Evolutionary conservation across 1,140 invertebrate genomes (phyloP).

Genomic region (Metopolophium dirhodum): DNA sequence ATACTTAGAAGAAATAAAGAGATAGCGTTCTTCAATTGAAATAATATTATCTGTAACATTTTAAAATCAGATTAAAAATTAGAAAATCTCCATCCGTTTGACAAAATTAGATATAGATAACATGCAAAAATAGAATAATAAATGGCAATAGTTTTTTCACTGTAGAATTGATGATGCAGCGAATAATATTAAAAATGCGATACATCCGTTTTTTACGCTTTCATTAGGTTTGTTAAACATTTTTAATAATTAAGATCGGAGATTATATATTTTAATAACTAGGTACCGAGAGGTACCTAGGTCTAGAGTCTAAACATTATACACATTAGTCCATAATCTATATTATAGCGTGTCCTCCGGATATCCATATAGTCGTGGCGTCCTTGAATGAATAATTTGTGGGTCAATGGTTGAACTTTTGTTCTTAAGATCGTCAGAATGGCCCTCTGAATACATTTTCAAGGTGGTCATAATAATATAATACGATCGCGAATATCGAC

Average conservation of each 20-base stretch:
- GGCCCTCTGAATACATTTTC: not conserved
- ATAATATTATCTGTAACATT: not conserved
- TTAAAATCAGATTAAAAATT: not conserved
- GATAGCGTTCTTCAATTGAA: not conserved
- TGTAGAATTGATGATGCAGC: not conserved
- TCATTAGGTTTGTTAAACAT: not conserved
- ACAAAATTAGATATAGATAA: not conserved
- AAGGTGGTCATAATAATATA: not conserved
- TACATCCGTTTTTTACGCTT: slow-evolving; percentile 24
- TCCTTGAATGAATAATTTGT: slow-evolving; percentile 54
- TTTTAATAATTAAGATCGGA: not conserved
- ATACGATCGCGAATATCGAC: not conserved
- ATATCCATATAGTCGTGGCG: not conserved
- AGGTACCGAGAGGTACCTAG: not conserved
- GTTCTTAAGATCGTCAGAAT: slow-evolving; percentile 15
- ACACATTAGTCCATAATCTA: not conserved
- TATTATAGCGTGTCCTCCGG: slow-evolving; percentile 1
- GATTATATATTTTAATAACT: not conserved
- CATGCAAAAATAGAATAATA: not conserved
- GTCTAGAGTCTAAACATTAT: not conserved
- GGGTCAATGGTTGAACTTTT: slow-evolving; percentile 51
- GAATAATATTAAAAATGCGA: not conserved
- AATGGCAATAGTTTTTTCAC: not conserved
- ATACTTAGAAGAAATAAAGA: not conserved
- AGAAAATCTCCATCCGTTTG: not conserved